A percentile compares a stretch with the other conserved stretches of the same genome.
phyloP scores from a whole-genome alignment of 2,888 invertebrate species.

The Sarcophaga carnaria region DNA sequence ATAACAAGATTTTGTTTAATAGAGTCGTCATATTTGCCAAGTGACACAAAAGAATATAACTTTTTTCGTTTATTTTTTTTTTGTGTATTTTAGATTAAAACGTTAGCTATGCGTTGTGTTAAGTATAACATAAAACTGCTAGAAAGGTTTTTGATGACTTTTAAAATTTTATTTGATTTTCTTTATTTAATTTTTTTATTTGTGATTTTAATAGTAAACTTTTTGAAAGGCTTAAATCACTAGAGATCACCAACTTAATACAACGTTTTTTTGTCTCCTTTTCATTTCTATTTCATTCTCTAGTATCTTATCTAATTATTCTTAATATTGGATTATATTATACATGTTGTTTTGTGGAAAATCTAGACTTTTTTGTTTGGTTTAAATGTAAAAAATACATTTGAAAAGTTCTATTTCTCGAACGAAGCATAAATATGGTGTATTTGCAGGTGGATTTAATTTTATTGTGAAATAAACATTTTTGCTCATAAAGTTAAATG shows the following conservation, averaged over 20 bases:
- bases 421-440: background rate
- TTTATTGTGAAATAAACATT: constrained; percentile 18
- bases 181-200: no score
- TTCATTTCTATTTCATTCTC: constrained; percentile 6
- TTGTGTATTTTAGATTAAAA: constrained; percentile 39
- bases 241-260: constrained; percentile 25
- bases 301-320: constrained; percentile 50
- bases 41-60: constrained; percentile 68
- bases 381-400: background rate
- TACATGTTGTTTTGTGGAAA: background rate
- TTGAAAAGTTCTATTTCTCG: background rate
- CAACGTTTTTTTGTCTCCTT: no score
- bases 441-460: background rate
- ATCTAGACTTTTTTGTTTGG: background rate
- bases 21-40: constrained; percentile 71
- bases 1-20: no score
- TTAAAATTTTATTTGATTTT: background rate
- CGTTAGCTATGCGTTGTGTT: constrained; percentile 60
- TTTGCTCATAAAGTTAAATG: background rate
- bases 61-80: background rate
- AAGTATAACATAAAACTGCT: constrained; percentile 63
- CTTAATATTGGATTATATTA: background rate
- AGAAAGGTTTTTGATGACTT: constrained; percentile 24
- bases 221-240: constrained; percentile 43
- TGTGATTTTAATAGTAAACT: background rate